Evolutionary conservation across 2,113 vertebrate species (phyloP).

Genomic region (Pao palembangensis): DNA sequence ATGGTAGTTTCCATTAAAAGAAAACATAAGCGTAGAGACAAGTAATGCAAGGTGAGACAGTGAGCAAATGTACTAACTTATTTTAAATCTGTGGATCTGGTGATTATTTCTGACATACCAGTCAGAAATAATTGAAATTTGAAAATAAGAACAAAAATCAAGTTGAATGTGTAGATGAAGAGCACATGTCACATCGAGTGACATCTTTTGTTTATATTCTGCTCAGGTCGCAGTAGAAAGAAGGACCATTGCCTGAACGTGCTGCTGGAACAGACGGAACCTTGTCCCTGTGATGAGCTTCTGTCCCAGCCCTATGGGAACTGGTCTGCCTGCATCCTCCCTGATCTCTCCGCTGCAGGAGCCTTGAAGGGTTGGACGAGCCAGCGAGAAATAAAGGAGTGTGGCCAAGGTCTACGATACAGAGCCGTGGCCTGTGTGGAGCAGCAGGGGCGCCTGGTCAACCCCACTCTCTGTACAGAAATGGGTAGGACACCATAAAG

Average conservation of each 20-base stretch:
- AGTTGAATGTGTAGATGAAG: no score
- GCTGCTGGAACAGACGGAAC: constrained; percentile 79
- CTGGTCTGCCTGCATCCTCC: constrained; percentile 90
- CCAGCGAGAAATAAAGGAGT: constrained; percentile 71
- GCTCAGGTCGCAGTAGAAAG: constrained; percentile 91
- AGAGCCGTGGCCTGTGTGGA: constrained; percentile 82
- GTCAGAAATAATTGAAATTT: no score
- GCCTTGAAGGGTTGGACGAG: constrained; percentile 49
- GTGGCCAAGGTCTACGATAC: constrained; percentile 83
- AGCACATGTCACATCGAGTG: background rate
- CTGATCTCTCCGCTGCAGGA: constrained; percentile 44
- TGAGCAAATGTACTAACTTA: background rate
- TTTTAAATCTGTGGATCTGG: no score
- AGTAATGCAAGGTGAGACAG: background rate
- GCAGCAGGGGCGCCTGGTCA: constrained; percentile 76
- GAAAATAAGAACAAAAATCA: no score
- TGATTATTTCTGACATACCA: no score
- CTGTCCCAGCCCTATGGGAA: constrained; percentile 83
- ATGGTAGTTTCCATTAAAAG: background rate
- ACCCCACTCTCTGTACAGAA: constrained; percentile 78
- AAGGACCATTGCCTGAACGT: constrained; percentile 85
- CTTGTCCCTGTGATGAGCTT: constrained; percentile 83
- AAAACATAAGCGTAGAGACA: background rate
- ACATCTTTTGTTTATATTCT: constrained; percentile 10
- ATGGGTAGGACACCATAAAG: constrained; percentile 76